Conservation (phyloP, 2,113 vertebrate species). For the Dendropsophus ebraccatus region DNA sequence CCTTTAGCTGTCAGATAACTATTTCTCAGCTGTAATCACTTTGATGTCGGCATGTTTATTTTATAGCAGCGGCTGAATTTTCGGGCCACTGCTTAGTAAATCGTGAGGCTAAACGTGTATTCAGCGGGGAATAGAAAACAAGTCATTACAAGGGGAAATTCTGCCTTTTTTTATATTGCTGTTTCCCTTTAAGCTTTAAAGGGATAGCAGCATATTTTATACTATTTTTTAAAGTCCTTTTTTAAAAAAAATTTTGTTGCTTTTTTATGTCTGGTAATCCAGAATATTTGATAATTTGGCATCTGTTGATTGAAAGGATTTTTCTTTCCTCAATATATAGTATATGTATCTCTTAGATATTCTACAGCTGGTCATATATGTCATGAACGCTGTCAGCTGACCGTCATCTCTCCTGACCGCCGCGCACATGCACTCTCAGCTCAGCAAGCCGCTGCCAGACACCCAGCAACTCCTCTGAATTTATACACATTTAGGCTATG, state of each 20-base stretch:
- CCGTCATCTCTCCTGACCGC: too few relatives aligned
- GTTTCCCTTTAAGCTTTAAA: conserved; percentile 20
- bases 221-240: too few relatives aligned
- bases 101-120: neutral
- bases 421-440: too few relatives aligned
- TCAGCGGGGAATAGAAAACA: neutral
- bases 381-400: too few relatives aligned
- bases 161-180: neutral
- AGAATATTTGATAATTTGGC: neutral
- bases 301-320: too few relatives aligned
- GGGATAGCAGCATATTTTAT: neutral
- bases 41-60: neutral
- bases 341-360: too few relatives aligned
- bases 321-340: too few relatives aligned
- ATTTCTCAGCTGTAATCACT: neutral
- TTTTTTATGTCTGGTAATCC: neutral
- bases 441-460: too few relatives aligned
- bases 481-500: too few relatives aligned
- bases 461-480: too few relatives aligned
- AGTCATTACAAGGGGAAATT: neutral
- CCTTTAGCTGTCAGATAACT: neutral
- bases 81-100: conserved; percentile 5
- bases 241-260: too few relatives aligned
- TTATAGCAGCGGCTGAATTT: conserved; percentile 20
- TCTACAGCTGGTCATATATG: too few relatives aligned